Evolutionary conservation across 1,140 invertebrate genomes (phyloP), one percentile per base, ranked within the genome.

Genomic region (Polypedilum pembai): DNA sequence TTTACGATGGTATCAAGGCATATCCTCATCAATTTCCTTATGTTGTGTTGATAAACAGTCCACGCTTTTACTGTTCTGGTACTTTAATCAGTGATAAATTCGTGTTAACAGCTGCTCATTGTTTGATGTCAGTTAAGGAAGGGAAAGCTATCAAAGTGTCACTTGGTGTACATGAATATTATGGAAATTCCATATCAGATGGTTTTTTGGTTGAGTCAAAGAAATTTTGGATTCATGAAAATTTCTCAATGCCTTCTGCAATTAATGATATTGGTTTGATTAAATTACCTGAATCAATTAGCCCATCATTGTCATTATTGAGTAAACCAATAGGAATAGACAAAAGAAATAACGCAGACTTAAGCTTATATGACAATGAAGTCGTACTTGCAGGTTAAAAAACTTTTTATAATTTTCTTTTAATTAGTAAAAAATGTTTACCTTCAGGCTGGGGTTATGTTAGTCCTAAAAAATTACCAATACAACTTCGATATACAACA

Each of bases 161-260:
- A 56, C 45, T 56, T 56, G 45, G 45, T 56, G 45, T 56, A 4
- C n/a, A 56, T 15, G 45, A 56, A 15, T 56, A 56, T 15, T 56
- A 56, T 56, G 45, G 45, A 12, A n/a, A 12, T 12, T 56, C 45
- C 12, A n/a, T n/a, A 1, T 56, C 45, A 4, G 45, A 56, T 15
- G 45, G 45, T 15, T 12, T n/a, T n/a, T 56, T 56, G n/a, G 15
- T 56, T n/a, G n/a, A 56, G 12, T 56, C 45, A 3, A 56, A 56
- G n/a, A 56, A 56, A 15, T 56, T 56, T 56, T 56, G 45, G 45
- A 56, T 56, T 56, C 45, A 56, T 56, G 45, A 56, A 56, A 15
- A 15, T 15, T 56, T 56, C 15, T 56, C 45, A 56, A 56, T 56
- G 45, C 45, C 45, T 15, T 56, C 45, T 1, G 45, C 45, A 15